phyloP scores from a whole-genome alignment of 2,888 invertebrate species.

The Trachelus tabidus region DNA sequence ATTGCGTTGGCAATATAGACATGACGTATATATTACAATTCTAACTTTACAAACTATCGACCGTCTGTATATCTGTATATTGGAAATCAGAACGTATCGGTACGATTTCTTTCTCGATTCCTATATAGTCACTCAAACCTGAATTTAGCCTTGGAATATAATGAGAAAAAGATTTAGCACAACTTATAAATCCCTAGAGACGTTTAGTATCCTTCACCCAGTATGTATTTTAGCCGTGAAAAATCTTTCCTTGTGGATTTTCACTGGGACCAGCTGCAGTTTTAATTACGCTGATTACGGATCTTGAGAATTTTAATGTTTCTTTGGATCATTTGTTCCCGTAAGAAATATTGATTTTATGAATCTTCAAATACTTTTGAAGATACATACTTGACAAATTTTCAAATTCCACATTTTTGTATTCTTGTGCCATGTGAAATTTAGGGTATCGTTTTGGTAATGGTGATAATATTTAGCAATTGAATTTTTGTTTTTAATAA shows the following conservation, averaged over 20 bases:
- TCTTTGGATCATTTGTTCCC: neutral
- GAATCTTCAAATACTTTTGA: neutral
- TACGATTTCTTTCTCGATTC: slow-evolving; percentile 14
- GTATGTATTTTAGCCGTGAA: neutral
- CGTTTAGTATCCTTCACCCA: neutral
- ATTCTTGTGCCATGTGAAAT: neutral
- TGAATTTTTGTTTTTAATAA: neutral
- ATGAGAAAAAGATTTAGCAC: neutral
- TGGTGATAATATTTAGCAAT: neutral
- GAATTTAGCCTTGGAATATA: neutral
- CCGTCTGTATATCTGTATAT: neutral
- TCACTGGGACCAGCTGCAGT: neutral
- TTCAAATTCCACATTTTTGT: neutral
- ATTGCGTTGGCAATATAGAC: too few relatives aligned
- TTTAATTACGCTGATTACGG: neutral
- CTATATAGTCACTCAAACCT: neutral
- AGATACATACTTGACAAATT: neutral
- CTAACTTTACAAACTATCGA: neutral
- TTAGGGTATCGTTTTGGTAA: neutral
- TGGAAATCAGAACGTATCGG: slow-evolving; percentile 26
- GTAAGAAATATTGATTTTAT: neutral
- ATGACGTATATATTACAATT: too few relatives aligned
- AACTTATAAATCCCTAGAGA: neutral
- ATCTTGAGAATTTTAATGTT: neutral
- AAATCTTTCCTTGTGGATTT: neutral